Evolutionary conservation across 2,113 vertebrate genomes (phyloP), one percentile per base, ranked within the genome.

Genomic region (Cebidichthys violaceus): DNA sequence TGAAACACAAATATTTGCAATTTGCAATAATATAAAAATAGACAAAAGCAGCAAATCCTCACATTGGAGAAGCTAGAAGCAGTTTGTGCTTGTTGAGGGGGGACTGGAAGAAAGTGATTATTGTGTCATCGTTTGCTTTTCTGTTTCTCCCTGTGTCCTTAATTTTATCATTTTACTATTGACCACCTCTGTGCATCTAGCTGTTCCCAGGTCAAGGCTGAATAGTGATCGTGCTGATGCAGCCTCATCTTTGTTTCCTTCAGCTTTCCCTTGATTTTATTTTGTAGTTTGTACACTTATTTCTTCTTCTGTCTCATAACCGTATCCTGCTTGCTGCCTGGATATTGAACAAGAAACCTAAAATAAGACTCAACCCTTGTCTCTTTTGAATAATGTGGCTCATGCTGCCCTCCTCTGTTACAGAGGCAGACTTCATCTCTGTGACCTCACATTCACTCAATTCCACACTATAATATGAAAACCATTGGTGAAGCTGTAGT

Each of bases 331-430:
- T 39, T 47, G 18, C 27, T 57, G 35, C 15, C 1, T 74, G 54
- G 1, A 4, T 33, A 41, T 33, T 54, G 33, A 35, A 29, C 22
- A 72, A 22, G 8, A 61, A 50, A 29, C 14, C 9, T 75, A 6
- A 55, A 55, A 77, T 33, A 45, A 57, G 9, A 8, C 67, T 15
- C 1, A 45, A 14, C 3, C 54, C 17, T 31, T 67, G 55, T 66
- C 29, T 27, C 15, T 43, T 64, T 37, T 60, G 5, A 18, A 76
- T 79, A 77, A 50, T 29, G 65, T 80, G 75, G 67, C 39, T 75
- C 45, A 39, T 89, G 82, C 91, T 93, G 90, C 92, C 90, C 89
- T 89, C 92, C 90, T 75, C 87, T 88, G 92, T 80, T 65, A 20
- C 17, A 79, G 14, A 52, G 10, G 29, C 65, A 80, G 9, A 77